Conservation (phyloP, 2,797 vertebrate species). For the Synanceia verrucosa region DNA sequence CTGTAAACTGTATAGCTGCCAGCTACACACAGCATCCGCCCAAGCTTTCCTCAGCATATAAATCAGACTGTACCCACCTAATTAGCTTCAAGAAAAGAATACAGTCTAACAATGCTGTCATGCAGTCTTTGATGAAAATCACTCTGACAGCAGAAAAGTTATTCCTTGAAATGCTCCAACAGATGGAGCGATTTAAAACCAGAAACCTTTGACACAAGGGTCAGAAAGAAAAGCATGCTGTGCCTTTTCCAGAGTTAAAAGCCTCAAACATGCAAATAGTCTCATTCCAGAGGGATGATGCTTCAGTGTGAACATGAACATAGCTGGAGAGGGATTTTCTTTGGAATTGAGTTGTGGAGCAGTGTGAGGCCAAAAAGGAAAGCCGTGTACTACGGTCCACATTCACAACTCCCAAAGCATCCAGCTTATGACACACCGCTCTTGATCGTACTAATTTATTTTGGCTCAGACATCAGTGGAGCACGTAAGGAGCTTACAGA, state of each 20-base stretch:
- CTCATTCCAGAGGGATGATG: conserved; percentile 30
- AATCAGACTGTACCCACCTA: conserved; percentile 28
- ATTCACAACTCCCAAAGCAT: conserved; percentile 20
- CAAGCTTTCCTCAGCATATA: conserved; percentile 15
- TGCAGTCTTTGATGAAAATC: conserved; percentile 35
- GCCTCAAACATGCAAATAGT: conserved; percentile 32
- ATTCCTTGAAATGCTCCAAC: conserved; percentile 29
- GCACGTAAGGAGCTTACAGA: conserved; percentile 28
- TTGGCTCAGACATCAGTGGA: conserved; percentile 36
- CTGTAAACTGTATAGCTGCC: conserved; percentile 3
- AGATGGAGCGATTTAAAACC: conserved; percentile 44
- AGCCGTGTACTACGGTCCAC: neutral
- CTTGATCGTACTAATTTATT: conserved; percentile 10
- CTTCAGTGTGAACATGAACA: conserved; percentile 29
- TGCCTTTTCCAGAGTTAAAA: conserved; percentile 28
- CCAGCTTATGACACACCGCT: conserved; percentile 7
- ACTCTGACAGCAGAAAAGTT: conserved; percentile 38
- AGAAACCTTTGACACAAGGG: conserved; percentile 4
- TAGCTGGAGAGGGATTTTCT: conserved; percentile 10
- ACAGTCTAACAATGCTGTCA: conserved; percentile 16
- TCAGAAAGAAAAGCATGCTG: conserved; percentile 8
- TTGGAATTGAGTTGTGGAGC: conserved; percentile 15
- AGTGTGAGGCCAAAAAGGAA: conserved; percentile 8
- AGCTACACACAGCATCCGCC: conserved; percentile 7
- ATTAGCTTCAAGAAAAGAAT: conserved; percentile 28